Evolutionary conservation across 2,888 invertebrate genomes (phyloP), one percentile per base, ranked within the genome.

Genomic region (Cryptophagus acutangulus): DNA sequence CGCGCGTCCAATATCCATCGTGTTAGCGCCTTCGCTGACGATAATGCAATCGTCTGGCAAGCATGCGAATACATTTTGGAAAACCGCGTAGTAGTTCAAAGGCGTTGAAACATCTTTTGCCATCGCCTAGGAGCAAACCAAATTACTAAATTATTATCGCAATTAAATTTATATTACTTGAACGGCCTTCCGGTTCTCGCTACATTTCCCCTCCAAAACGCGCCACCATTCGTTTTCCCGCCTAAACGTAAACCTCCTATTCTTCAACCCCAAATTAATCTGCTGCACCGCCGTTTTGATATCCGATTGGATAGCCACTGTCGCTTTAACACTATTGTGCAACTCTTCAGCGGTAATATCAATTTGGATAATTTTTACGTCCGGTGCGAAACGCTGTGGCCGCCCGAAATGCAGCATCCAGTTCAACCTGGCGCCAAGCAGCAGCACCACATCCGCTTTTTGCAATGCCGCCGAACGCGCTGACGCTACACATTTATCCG

Each of bases 351-450:
- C 80, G 40, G 75, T 77, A 38, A 94, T 75, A 62, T 96, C 96
- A 30, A 92, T 80, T 82, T 90, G 95, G 55, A 96, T 88, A 48
- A 96, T 72, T 73, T 92, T 90, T 2, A 91, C 91, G 61, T 87
- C 75, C 1, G 79, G 74, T 12, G 81, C 77, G 68, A 84, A 96
- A 26, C 96, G 73, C 1, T 95, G 96, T 12, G 87, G 72, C 39
- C 84, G 81, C 1, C 96, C 96, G 73, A 96, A 97, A 71, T 97
- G 96, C 46, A 97, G 75, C 72, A 97, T 96, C 97, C 97, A 97
- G 72, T 97, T 97, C 12, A 96, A 75, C 25, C 96, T 74, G 0
- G 95, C 96, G 0, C 96, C 96, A 14, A 63, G 33, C 6, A 63
- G 48, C 4, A 97, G 59, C 2, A 97, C 75, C 0, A 92, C 87